These are phyloP conservation scores for Brenthis daphne DNA, from an alignment of 2,888 invertebrate genomes.

Conservation along the genomic window DNA sequence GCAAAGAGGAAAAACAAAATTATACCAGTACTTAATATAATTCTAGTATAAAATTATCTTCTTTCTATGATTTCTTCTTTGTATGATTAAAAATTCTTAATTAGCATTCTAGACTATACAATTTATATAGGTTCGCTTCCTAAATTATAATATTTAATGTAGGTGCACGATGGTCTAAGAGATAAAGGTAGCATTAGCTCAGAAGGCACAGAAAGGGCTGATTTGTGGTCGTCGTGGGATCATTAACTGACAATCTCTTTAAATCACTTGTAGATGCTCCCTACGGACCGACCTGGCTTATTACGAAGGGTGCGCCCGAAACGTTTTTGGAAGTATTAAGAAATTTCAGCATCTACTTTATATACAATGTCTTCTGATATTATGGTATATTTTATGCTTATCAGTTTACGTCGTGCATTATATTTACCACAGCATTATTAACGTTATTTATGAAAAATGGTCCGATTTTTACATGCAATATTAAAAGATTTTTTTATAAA, in stretches of 20 bases:
- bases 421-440: neutral
- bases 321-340: conserved; percentile 61
- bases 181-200: conserved; percentile 55
- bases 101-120: conserved; percentile 19
- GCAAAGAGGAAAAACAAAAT: neutral
- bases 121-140: conserved; percentile 28
- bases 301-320: conserved; percentile 64
- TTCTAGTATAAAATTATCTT: conserved; percentile 3
- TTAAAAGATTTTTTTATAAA: too few relatives aligned
- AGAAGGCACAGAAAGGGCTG: conserved; percentile 63
- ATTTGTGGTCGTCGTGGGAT: conserved; percentile 68
- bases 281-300: conserved; percentile 61
- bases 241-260: conserved; percentile 78
- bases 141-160: conserved; percentile 44
- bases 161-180: conserved; percentile 43
- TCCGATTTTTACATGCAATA: neutral
- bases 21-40: neutral
- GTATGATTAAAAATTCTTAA: conserved; percentile 31
- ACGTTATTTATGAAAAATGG: conserved; percentile 3
- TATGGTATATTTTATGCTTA: conserved; percentile 27
- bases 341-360: conserved; percentile 56
- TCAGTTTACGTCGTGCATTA: conserved; percentile 11
- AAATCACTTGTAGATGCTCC: conserved; percentile 76
- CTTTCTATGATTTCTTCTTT: neutral
- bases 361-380: conserved; percentile 40